These are phyloP conservation scores for Phoeniculus purpureus DNA, from an alignment of 2,797 vertebrate species.

Conservation along the genomic window DNA sequence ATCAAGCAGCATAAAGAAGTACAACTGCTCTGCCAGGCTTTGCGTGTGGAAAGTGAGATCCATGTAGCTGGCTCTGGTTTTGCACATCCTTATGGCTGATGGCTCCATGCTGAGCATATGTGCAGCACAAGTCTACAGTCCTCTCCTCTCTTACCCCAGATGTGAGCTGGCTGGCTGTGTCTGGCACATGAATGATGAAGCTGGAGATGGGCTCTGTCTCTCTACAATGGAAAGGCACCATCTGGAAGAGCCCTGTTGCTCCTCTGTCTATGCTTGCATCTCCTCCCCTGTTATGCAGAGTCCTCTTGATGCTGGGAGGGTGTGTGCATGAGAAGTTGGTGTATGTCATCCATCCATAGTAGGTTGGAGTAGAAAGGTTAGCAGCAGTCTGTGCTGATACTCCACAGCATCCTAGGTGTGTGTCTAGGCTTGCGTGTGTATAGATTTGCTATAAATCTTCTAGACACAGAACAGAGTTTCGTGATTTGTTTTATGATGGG, in stretches of 20 bases:
- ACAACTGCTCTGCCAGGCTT: not conserved
- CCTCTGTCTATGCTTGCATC: accelerated
- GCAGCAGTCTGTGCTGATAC: not conserved
- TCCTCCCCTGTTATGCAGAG: not conserved
- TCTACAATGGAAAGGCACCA: not conserved
- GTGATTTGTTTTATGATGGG: not conserved
- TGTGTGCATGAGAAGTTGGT: not conserved
- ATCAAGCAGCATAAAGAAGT: not conserved
- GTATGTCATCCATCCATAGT: not conserved
- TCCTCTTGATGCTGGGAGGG: accelerated
- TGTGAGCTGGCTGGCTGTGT: not conserved
- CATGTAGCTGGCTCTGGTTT: not conserved
- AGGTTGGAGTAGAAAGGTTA: not conserved
- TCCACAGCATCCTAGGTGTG: not conserved
- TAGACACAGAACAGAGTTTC: not conserved
- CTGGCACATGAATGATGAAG: not conserved
- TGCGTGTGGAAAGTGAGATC: not conserved
- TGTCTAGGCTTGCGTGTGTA: not conserved
- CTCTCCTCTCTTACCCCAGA: not conserved
- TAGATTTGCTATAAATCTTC: not conserved
- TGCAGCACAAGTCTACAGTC: not conserved
- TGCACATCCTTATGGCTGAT: accelerated
- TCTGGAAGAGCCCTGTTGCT: not conserved
- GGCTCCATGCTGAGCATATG: not conserved
- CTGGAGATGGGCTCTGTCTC: not conserved